A percentile compares a stretch with the other conserved stretches of the same genome.
Evolutionary conservation across 2,888 invertebrate species (phyloP).

Genomic region (Crocallis elinguaria): DNA sequence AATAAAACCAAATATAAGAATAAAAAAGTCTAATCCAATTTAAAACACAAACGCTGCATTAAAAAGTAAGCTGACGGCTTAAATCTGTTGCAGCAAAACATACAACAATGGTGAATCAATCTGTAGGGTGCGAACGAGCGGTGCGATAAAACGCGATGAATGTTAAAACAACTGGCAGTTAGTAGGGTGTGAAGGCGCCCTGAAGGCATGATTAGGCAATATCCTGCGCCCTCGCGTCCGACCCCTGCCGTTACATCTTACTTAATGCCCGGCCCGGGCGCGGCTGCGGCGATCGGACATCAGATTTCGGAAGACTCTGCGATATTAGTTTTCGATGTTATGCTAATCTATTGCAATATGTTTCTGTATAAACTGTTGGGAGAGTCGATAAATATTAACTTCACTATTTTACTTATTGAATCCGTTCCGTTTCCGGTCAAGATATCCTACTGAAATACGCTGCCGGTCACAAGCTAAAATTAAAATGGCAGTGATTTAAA

Average conservation of each 20-base stretch:
- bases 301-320: constrained; percentile 65
- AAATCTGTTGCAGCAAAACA: constrained; percentile 61
- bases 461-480: no score
- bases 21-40: constrained; percentile 23
- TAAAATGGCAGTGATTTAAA: no score
- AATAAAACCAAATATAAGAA: constrained; percentile 4
- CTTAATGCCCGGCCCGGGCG: constrained; percentile 66
- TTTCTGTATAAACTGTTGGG: not conserved
- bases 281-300: constrained; percentile 66
- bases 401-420: not conserved
- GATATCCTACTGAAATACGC: no score
- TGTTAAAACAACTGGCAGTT: constrained; percentile 82
- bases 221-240: constrained; percentile 75
- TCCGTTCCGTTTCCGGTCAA: no score
- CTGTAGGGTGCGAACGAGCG: constrained; percentile 40
- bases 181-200: constrained; percentile 78
- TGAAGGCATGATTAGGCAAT: constrained; percentile 80
- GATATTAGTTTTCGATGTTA: constrained; percentile 59
- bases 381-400: not conserved
- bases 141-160: constrained; percentile 72
- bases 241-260: constrained; percentile 76
- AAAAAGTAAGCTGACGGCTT: constrained; percentile 27
- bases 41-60: constrained; percentile 16
- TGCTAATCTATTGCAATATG: constrained; percentile 43
- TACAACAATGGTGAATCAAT: constrained; percentile 74